These are phyloP conservation scores for Noctua janthe DNA, from an alignment of 2,888 invertebrate species.

Conservation along the genomic window DNA sequence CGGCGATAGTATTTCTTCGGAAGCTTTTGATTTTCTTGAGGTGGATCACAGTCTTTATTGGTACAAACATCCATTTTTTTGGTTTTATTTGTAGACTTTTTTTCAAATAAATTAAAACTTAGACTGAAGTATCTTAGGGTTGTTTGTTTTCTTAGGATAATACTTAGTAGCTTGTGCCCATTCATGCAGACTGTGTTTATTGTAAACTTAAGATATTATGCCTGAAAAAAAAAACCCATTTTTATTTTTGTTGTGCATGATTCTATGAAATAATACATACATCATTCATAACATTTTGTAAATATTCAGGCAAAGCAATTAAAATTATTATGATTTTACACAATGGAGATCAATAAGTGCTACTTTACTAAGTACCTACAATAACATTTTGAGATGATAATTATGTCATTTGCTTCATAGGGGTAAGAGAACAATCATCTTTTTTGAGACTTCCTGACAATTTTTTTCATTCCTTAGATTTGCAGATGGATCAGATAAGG, in stretches of 20 bases:
- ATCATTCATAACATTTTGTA: neutral
- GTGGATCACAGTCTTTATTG: constrained; percentile 73
- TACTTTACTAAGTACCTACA: neutral
- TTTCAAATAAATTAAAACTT: constrained; percentile 51
- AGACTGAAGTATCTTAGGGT: constrained; percentile 55
- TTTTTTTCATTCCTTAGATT: neutral
- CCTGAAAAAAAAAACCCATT: constrained; percentile 31
- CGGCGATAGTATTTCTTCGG: constrained; percentile 85
- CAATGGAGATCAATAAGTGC: neutral
- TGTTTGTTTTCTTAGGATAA: constrained; percentile 33
- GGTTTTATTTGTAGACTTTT: constrained; percentile 33
- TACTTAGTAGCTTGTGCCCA: constrained; percentile 21
- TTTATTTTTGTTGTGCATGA: neutral
- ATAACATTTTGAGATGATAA: neutral
- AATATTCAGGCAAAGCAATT: neutral
- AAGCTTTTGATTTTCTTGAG: constrained; percentile 69
- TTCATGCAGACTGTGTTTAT: constrained; percentile 53
- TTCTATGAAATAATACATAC: neutral
- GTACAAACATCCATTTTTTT: constrained; percentile 74
- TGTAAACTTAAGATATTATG: neutral
- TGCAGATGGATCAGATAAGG: neutral
- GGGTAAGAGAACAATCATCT: neutral
- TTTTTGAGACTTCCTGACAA: neutral
- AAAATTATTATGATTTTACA: neutral
- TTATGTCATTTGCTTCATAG: neutral